Evolutionary conservation across 2,888 invertebrate genomes (phyloP).

Genomic region (Lampropteryx suffumata): DNA sequence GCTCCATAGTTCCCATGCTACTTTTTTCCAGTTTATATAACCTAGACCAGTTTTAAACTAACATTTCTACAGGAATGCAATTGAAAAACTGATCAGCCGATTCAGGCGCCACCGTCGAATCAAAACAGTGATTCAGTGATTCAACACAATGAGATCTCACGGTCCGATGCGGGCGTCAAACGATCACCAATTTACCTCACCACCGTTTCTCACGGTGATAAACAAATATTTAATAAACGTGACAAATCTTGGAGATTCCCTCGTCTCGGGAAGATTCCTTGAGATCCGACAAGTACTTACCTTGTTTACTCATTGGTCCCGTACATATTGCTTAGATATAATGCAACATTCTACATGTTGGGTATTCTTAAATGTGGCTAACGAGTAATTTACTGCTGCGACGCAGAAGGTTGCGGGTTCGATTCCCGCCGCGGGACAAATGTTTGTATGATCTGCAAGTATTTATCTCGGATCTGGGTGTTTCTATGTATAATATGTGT

Average conservation of each 20-base stretch:
- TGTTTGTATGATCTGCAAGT: no score
- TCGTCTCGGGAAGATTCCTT: conserved; percentile 14
- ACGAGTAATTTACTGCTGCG: no score
- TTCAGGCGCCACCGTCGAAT: conserved; percentile 59
- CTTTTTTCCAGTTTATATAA: conserved; percentile 36
- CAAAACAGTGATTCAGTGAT: conserved; percentile 75
- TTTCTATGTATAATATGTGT: no score
- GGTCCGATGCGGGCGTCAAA: conserved; percentile 78
- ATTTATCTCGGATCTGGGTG: no score
- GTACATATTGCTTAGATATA: no score
- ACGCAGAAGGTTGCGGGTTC: no score
- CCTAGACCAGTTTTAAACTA: not conserved
- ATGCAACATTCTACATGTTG: no score
- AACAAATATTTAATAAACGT: conserved; percentile 37
- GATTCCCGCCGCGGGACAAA: no score
- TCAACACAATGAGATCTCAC: conserved; percentile 65
- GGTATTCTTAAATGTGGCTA: no score
- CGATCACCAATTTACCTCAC: conserved; percentile 74
- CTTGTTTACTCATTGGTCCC: not conserved
- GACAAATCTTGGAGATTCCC: conserved; percentile 25
- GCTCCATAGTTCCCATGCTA: conserved; percentile 49
- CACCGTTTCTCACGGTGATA: conserved; percentile 42
- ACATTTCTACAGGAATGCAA: conserved; percentile 40
- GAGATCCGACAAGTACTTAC: not conserved
- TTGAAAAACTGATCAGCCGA: conserved; percentile 45